phyloP scores from a whole-genome alignment of 2,888 invertebrate species.

The Ennomos quercinarius region DNA sequence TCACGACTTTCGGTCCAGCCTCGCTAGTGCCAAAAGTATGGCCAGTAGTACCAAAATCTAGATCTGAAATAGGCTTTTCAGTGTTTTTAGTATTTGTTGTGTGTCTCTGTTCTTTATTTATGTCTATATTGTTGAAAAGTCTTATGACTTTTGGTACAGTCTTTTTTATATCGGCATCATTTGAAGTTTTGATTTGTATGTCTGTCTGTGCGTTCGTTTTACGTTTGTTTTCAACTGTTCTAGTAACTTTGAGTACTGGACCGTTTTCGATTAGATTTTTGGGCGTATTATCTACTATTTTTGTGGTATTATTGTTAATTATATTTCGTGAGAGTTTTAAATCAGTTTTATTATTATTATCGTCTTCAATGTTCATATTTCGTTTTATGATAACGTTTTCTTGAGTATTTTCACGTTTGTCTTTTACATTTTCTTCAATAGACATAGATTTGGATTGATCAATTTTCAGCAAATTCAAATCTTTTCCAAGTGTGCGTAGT shows the following conservation, averaged over 20 bases:
- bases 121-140: conserved; percentile 18
- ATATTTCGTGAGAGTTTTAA: background rate
- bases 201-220: background rate
- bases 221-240: conserved; percentile 1
- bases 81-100: conserved; percentile 6
- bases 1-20: conserved; percentile 42
- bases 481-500: conserved; percentile 55
- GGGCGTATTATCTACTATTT: background rate
- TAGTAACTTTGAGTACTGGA: background rate
- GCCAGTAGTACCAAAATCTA: conserved; percentile 3
- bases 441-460: conserved; percentile 42
- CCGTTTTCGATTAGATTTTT: background rate
- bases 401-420: background rate
- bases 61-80: conserved; percentile 12
- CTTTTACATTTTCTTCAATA: conserved; percentile 16
- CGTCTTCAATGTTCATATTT: background rate
- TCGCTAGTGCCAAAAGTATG: conserved; percentile 16
- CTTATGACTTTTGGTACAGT: conserved; percentile 29
- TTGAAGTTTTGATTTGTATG: conserved; percentile 1
- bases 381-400: background rate
- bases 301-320: background rate
- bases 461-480: conserved; percentile 53
- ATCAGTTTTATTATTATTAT: background rate
- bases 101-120: conserved; percentile 3
- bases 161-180: conserved; percentile 1